Percentiles rank a stretch among this genome's conserved stretches.
Conservation (phyloP, 2,888 invertebrate species). For the Tenthredo livida region DNA sequence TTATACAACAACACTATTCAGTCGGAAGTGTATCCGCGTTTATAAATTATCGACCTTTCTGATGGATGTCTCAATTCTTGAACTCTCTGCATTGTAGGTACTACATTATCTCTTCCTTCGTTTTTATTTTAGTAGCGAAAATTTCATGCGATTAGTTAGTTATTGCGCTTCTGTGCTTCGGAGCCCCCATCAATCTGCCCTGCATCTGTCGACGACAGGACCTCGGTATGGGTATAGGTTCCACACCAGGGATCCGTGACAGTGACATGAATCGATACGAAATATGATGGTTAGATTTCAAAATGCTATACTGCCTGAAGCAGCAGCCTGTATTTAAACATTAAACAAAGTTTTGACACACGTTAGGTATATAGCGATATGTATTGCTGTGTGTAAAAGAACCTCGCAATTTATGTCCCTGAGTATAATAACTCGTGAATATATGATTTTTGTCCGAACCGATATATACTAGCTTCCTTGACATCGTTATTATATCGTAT, state of each 20-base stretch:
- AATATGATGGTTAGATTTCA: background rate
- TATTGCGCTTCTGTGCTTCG: background rate
- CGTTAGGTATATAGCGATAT: background rate
- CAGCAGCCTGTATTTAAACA: background rate
- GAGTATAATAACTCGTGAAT: background rate
- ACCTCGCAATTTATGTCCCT: slow-evolving; percentile 22
- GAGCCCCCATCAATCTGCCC: background rate
- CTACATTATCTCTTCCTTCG: background rate
- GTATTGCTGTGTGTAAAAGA: background rate
- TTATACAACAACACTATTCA: background rate
- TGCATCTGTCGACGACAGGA: background rate
- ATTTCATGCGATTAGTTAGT: background rate
- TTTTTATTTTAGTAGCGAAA: background rate
- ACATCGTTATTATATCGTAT: slow-evolving; percentile 12
- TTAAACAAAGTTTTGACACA: background rate
- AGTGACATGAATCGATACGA: slow-evolving; percentile 1
- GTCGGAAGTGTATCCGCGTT: background rate
- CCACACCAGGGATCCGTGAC: background rate
- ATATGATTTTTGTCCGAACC: background rate
- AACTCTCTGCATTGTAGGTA: background rate
- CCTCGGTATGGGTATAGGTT: background rate
- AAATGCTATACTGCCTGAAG: background rate
- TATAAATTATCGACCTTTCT: background rate
- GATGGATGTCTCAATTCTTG: background rate
- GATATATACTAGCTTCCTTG: slow-evolving; percentile 23